Base-by-base conservation (phyloP, 2,797 vertebrate species). In the Emydoidea blandingii region DNA sequence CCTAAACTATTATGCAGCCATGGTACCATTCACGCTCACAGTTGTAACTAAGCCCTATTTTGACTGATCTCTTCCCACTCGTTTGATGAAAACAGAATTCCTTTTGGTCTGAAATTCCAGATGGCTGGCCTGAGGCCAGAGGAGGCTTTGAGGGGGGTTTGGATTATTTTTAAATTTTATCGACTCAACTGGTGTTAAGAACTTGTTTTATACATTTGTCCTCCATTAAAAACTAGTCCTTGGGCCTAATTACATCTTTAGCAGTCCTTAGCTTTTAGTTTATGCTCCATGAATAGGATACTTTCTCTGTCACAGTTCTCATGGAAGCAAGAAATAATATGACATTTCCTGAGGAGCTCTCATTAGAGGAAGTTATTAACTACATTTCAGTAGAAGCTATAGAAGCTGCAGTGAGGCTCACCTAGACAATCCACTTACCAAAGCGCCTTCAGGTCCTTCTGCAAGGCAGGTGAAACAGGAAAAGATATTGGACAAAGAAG, bases 101-200 rank as follows among this genome's bases (percentile, higher is more conserved):
- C 15, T 81, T 90, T 37, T 89, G 79, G 83, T 76, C 87, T 83
- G 56, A 89, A 84, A 87, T 65, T n/a, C 53, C 86, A 56, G 62
- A 68, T 72, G 29, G 44, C 80, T 87, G 80, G 89, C 89, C 87
- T 57, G 25, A 47, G 62, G 31, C 53, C 72, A 72, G 91, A 56
- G 81, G 47, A 90, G 23, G 11, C 78, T 80, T 81, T 49, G n/a
- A 19, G 19, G 15, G 8, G 80, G 78, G 47, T 92, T 47, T 2
- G 11, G 8, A 6, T 86, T 90, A 91, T 90, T 91, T 87, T 83
- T 50, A 72, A 31, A 83, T 50, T 5, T 31, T 29, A 31, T 84
- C 87, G 57, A 81, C 57, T 85, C 85, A 54, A 52, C 94, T 47
- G 85, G n/a, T 7, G 56, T 78, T 92, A n/a, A 87, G 88, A 95